Evolutionary conservation across 1,140 invertebrate species (phyloP).

Genomic region (Drosophila kepulauana): DNA sequence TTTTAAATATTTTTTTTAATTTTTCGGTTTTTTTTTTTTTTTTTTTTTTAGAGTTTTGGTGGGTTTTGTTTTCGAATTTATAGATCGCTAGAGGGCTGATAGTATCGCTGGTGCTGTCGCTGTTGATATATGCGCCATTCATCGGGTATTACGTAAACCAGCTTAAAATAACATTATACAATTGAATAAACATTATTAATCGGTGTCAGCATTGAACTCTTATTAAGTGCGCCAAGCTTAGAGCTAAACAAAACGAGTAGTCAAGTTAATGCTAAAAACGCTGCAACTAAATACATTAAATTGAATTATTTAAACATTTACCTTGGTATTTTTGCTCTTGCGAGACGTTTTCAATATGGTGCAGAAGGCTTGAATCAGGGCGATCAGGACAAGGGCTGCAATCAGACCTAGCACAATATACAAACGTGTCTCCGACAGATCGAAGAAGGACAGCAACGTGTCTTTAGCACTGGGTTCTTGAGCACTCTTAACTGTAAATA

Average conservation of each 20-base stretch:
- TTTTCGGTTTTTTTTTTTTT: conserved; percentile 1
- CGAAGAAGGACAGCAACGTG: conserved; percentile 86
- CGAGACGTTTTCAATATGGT: conserved; percentile 91
- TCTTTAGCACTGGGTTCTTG: conserved; percentile 70
- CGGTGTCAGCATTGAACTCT: conserved; percentile 32
- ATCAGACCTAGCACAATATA: conserved; percentile 94
- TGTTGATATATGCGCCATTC: conserved; percentile 85
- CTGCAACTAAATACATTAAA: conserved; percentile 1
- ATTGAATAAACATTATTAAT: conserved; percentile 67
- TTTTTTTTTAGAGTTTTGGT: conserved; percentile 41
- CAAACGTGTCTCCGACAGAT: conserved; percentile 89
- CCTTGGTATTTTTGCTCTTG: conserved; percentile 88
- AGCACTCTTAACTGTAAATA: conserved; percentile 64
- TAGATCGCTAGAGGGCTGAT: conserved; percentile 84
- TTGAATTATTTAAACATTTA: conserved; percentile 65
- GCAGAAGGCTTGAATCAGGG: conserved; percentile 93
- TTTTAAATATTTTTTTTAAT: conserved; percentile 33
- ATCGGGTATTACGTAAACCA: conserved; percentile 85
- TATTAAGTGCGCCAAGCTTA: conserved; percentile 39
- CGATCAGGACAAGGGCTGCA: conserved; percentile 91
- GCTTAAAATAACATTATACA: conserved; percentile 79
- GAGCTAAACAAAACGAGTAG: conserved; percentile 28
- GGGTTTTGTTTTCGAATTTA: conserved; percentile 55
- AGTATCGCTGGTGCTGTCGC: conserved; percentile 83
- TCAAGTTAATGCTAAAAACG: conserved; percentile 39